Base-by-base conservation (phyloP, 37 sponge, comb jelly and placozoan genomes). In the Cliona cf. orientalis region DNA sequence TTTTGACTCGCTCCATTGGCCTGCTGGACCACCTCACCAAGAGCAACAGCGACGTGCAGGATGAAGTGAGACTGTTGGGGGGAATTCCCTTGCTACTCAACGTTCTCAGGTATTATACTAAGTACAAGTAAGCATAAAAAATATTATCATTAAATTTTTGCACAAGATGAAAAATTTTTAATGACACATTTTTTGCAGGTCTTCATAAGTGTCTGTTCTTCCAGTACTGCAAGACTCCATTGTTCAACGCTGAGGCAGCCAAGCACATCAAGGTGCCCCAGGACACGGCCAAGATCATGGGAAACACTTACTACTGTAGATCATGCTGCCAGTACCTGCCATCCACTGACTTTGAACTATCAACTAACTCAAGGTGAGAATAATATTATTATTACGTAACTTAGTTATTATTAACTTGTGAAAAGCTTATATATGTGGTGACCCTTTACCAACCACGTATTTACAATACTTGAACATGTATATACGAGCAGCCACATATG, bases 201-300 rank as follows among this genome's bases (percentile, higher is more conserved):
- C 75, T 97, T 12, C 76, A 91, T 0, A 89, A 94, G 83, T 67
- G 97, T 25, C 85, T 97, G 26, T 97, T 94, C 83, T 83, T 97
- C 34, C 95, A 97, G 86, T 97, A 97, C 67, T 86, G 96, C 86
- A 97, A 90, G 84, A 94, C 85, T 3, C 97, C 97, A 3, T 68
- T 90, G 38, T 97, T 97, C 80, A 97, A 97, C 65, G 83, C 97
- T 36, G 97, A 95, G 70, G 94, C 94, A 53, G 93, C 95, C 22
- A 84, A 67, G 32, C 89, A 86, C 76, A 90, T 90, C 69, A 89
- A 84, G 62, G 94, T 93, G 21, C 97, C 97, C 0, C 81, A 86
- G 25, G 97, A 97, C 58, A 82, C 92, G 0, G 42, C 86, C 28
- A 53, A 46, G 17, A 78, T 97, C 5, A 21, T 73, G 17, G 55